phyloP scores from a whole-genome alignment of 2,797 vertebrate species.

The Phoxinus dragarum region DNA sequence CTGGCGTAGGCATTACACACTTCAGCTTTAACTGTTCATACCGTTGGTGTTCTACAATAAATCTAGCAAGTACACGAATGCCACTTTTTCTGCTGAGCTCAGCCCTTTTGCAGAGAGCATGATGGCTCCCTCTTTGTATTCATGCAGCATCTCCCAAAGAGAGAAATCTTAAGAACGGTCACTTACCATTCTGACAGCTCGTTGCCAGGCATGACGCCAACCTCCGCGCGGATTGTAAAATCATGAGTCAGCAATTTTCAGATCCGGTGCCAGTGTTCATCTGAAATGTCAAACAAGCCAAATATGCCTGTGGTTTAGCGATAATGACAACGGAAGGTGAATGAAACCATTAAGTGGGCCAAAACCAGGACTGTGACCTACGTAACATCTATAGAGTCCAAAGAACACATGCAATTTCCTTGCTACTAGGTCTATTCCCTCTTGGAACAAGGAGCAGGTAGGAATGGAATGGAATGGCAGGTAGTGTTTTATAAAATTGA shows the following conservation, averaged over 20 bases:
- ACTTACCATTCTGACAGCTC: conserved; percentile 55
- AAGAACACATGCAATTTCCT: conserved; percentile 10
- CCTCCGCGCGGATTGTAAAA: conserved; percentile 30
- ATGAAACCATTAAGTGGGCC: conserved; percentile 39
- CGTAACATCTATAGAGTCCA: neutral
- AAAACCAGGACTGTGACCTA: conserved; percentile 33
- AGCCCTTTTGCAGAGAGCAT: conserved; percentile 48
- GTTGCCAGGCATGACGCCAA: conserved; percentile 47
- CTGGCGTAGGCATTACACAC: conserved; percentile 28
- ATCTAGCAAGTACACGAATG: conserved; percentile 53
- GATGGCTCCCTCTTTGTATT: conserved; percentile 53
- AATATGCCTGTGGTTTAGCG: conserved; percentile 48
- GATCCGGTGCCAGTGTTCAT: conserved; percentile 31
- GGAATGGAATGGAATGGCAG: conserved; percentile 22
- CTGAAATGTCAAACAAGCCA: conserved; percentile 44
- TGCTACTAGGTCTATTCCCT: neutral
- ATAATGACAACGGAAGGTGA: conserved; percentile 50
- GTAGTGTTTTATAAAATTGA: conserved; percentile 4
- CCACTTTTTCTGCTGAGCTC: conserved; percentile 50
- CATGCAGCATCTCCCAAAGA: conserved; percentile 52
- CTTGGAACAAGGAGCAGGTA: neutral
- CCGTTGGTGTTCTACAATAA: conserved; percentile 59
- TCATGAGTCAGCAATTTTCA: conserved; percentile 47
- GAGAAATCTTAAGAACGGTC: conserved; percentile 52
- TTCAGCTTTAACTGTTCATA: conserved; percentile 61